Percentiles rank a stretch among this genome's conserved stretches.
These are phyloP conservation scores for Sterna hirundo DNA, from an alignment of 2,113 vertebrate genomes.

Conservation along the genomic window DNA sequence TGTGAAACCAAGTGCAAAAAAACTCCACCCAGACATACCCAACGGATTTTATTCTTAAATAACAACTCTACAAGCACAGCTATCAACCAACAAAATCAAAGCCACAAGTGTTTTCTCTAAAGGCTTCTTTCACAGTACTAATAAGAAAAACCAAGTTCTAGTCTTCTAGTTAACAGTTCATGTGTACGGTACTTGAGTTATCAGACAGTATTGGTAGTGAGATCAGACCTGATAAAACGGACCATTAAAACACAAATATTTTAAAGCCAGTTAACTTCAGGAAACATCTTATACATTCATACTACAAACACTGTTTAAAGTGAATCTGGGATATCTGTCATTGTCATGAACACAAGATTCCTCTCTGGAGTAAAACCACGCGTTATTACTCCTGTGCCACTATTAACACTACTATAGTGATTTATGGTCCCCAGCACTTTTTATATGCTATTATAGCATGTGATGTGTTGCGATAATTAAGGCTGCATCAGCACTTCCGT, in stretches of 20 bases:
- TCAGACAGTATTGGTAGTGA: conserved; percentile 20
- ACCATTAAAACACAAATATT: conserved; percentile 34
- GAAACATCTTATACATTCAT: conserved; percentile 53
- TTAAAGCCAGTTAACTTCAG: conserved; percentile 59
- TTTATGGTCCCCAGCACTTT: conserved; percentile 19
- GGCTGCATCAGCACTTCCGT: conserved; percentile 39
- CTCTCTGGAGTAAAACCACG: background rate
- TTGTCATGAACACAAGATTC: background rate
- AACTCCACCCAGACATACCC: conserved; percentile 43
- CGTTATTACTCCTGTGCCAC: background rate
- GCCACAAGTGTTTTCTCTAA: conserved; percentile 57
- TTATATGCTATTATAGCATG: background rate
- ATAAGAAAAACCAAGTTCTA: conserved; percentile 41
- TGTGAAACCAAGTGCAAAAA: conserved; percentile 68
- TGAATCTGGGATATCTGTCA: conserved; percentile 13
- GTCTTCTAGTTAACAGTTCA: conserved; percentile 15
- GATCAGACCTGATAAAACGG: conserved; percentile 22
- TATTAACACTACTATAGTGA: background rate
- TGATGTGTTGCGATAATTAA: background rate
- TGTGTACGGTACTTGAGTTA: conserved; percentile 5
- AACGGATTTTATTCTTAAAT: conserved; percentile 51
- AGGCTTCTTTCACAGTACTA: conserved; percentile 66
- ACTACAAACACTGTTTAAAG: conserved; percentile 44
- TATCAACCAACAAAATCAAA: conserved; percentile 60
- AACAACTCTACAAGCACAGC: conserved; percentile 57